Evolutionary conservation across 2,888 invertebrate genomes (phyloP).

Genomic region (Napeogenes inachia): DNA sequence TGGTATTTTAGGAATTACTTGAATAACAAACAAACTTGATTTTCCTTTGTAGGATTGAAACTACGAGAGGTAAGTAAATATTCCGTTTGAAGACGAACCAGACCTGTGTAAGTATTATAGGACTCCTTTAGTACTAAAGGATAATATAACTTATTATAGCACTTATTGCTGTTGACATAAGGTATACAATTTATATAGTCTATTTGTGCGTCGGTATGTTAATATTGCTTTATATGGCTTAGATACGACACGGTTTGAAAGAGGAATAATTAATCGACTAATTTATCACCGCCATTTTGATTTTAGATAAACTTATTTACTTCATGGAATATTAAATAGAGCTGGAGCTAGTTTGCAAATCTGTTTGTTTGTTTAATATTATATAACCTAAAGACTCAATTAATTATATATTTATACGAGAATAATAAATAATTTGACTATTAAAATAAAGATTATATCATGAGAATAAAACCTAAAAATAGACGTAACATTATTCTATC

Average conservation of each 20-base stretch:
- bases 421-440: too few species aligned
- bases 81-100: not conserved
- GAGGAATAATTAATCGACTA: conserved; percentile 35
- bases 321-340: conserved; percentile 8
- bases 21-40: too few species aligned
- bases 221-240: conserved; percentile 17
- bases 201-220: conserved; percentile 7
- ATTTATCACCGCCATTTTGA: conserved; percentile 33
- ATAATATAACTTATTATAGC: not conserved
- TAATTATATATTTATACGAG: too few species aligned
- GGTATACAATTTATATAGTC: not conserved
- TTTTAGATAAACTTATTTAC: conserved; percentile 24
- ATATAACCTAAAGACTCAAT: too few species aligned
- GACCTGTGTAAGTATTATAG: not conserved
- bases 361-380: not conserved
- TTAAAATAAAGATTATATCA: too few species aligned
- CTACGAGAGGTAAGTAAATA: not conserved
- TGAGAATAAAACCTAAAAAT: too few species aligned
- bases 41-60: too few species aligned
- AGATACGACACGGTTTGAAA: conserved; percentile 24
- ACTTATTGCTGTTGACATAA: not conserved
- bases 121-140: not conserved
- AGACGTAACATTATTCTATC: too few species aligned
- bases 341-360: not conserved
- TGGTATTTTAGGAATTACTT: too few species aligned